Evolutionary conservation across 2,888 invertebrate genomes (phyloP).

Genomic region (Cosmia pyralina): DNA sequence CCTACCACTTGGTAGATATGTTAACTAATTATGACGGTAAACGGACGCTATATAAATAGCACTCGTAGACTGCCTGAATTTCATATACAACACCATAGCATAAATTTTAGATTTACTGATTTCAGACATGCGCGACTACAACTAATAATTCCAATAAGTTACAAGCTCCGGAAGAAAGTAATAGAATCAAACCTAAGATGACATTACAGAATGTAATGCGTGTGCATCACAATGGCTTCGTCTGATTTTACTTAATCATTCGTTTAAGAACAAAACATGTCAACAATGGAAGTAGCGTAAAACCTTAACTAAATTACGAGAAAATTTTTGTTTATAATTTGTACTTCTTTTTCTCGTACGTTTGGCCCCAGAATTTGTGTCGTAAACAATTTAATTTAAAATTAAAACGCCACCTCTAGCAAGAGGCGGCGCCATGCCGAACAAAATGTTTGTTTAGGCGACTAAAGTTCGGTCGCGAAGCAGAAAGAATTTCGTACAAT

Average conservation of each 20-base stretch:
- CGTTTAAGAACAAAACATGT: constrained; percentile 61
- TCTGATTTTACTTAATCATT: constrained; percentile 48
- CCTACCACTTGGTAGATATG: constrained; percentile 6
- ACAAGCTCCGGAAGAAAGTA: constrained; percentile 19
- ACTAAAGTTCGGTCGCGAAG: not conserved
- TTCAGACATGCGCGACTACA: constrained; percentile 39
- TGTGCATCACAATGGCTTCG: constrained; percentile 25
- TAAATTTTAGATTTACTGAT: constrained; percentile 33
- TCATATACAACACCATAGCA: constrained; percentile 25
- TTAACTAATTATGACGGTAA: constrained; percentile 4
- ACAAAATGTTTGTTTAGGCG: constrained; percentile 46
- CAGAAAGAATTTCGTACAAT: too few species aligned
- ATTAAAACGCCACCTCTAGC: constrained; percentile 61
- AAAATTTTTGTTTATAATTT: constrained; percentile 82
- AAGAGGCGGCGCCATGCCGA: constrained; percentile 35
- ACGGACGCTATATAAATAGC: constrained; percentile 14
- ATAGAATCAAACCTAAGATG: constrained; percentile 31
- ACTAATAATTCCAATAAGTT: constrained; percentile 47
- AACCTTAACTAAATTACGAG: constrained; percentile 85
- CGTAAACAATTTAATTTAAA: constrained; percentile 69
- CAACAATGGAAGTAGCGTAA: constrained; percentile 72
- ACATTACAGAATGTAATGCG: constrained; percentile 35
- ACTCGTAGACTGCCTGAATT: constrained; percentile 19
- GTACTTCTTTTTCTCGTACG: constrained; percentile 86
- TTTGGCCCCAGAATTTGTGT: constrained; percentile 87